Conservation (phyloP, 1,140 invertebrate species). For the Zaprionus capensis region DNA sequence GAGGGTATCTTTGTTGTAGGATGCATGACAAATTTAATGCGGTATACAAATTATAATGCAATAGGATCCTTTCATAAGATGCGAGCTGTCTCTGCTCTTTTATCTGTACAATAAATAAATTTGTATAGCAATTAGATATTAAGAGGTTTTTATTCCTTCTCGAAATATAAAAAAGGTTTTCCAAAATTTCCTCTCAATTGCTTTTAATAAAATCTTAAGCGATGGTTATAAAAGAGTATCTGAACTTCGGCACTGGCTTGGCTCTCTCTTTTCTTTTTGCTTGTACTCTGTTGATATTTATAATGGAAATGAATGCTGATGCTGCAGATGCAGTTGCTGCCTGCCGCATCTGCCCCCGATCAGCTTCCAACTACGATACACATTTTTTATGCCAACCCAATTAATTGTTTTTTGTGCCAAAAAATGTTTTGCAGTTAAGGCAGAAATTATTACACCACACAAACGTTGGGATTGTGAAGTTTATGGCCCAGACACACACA, state of each 20-base stretch:
- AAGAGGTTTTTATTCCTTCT: no score
- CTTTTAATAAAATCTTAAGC: no score
- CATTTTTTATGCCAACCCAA: slow-evolving; percentile 41
- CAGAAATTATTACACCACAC: slow-evolving; percentile 50
- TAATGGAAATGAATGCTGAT: slow-evolving; percentile 81
- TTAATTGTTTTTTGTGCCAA: slow-evolving; percentile 68
- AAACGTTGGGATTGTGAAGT: slow-evolving; percentile 29
- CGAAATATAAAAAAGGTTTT: no score
- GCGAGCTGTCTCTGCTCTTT: background rate
- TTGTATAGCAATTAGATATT: background rate
- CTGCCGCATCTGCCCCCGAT: background rate
- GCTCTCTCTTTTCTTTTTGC: slow-evolving; percentile 13
- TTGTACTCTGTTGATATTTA: slow-evolving; percentile 67
- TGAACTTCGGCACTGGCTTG: background rate
- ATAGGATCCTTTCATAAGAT: background rate
- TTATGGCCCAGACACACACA: slow-evolving; percentile 45
- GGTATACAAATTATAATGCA: background rate
- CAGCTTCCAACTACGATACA: background rate
- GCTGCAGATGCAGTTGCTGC: slow-evolving; percentile 39
- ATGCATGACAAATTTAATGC: background rate
- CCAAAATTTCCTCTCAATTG: no score
- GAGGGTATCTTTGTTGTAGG: background rate
- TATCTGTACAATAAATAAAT: background rate
- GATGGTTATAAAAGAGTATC: background rate
- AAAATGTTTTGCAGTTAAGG: slow-evolving; percentile 64